Conservation (phyloP, 2,113 vertebrate species). For the Pantherophis guttatus region DNA sequence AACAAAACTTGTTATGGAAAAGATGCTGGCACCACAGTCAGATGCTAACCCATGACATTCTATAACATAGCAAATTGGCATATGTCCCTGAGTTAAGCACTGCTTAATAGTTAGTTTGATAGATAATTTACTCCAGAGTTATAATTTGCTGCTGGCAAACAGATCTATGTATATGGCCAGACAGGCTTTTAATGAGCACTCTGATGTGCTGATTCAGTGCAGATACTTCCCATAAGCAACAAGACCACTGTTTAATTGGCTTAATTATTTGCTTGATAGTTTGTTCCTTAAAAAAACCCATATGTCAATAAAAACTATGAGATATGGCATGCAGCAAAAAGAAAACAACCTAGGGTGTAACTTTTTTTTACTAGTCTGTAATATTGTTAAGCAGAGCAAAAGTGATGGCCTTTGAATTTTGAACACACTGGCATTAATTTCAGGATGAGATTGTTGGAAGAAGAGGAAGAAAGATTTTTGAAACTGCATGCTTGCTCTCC, state of each 20-base stretch:
- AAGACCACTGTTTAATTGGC: neutral
- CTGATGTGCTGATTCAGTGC: neutral
- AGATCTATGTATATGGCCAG: neutral
- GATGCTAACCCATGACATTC: neutral
- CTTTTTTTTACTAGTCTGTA: neutral
- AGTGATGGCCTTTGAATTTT: neutral
- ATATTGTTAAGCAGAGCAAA: conserved; percentile 8
- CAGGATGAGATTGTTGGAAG: neutral
- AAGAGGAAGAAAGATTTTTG: neutral
- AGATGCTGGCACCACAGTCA: neutral
- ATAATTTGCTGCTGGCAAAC: neutral
- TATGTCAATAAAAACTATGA: neutral
- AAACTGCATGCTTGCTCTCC: conserved; percentile 29
- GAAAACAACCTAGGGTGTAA: neutral
- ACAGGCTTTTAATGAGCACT: neutral
- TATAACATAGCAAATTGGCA: neutral
- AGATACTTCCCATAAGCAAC: neutral
- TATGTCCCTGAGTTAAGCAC: neutral
- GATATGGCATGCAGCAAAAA: neutral
- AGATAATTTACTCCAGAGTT: neutral
- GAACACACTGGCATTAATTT: neutral
- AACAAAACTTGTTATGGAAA: neutral
- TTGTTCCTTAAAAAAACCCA: neutral
- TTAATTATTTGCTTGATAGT: neutral
- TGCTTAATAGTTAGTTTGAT: neutral